A percentile compares a stretch with the other conserved stretches of the same genome.
Conservation (phyloP, 1,140 invertebrate genomes). For the Lepidostoma basale region DNA sequence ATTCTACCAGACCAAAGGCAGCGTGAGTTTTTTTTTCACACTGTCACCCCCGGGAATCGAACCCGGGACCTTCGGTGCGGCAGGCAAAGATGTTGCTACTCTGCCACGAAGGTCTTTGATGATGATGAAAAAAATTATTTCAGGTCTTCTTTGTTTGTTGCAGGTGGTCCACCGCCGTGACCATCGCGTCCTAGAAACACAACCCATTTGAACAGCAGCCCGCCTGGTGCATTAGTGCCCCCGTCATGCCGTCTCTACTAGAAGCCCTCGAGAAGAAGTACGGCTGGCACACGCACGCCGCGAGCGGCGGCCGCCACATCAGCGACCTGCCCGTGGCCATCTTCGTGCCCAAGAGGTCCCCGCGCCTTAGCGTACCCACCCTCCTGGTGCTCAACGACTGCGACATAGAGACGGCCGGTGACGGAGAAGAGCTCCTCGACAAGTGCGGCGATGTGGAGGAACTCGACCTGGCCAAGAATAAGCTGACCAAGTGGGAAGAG, state of each 20-base stretch:
- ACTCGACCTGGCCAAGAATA: slow-evolving; percentile 89
- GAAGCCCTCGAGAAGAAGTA: slow-evolving; percentile 87
- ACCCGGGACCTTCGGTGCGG: no score
- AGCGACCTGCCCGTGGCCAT: slow-evolving; percentile 74
- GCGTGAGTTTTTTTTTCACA: no score
- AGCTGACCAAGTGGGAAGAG: slow-evolving; percentile 83
- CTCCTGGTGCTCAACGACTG: slow-evolving; percentile 88
- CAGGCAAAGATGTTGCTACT: no score
- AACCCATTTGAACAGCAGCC: not conserved
- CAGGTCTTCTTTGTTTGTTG: slow-evolving; percentile 4
- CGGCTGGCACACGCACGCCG: slow-evolving; percentile 60
- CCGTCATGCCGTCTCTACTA: slow-evolving; percentile 77
- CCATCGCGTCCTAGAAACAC: not conserved
- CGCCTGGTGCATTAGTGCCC: not conserved
- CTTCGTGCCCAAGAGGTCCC: slow-evolving; percentile 81
- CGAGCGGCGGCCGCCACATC: slow-evolving; percentile 56
- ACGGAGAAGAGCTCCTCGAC: slow-evolving; percentile 73
- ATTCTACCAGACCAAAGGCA: no score
- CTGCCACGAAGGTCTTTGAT: no score
- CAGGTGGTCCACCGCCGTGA: slow-evolving; percentile 1
- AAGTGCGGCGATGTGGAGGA: slow-evolving; percentile 87
- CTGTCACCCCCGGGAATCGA: no score
- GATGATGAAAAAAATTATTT: no score
- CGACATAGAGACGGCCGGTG: slow-evolving; percentile 85
- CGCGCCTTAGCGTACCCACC: slow-evolving; percentile 76